Evolutionary conservation across 2,888 invertebrate genomes (phyloP), one percentile per base, ranked within the genome.

Genomic region (Spialia ferax): DNA sequence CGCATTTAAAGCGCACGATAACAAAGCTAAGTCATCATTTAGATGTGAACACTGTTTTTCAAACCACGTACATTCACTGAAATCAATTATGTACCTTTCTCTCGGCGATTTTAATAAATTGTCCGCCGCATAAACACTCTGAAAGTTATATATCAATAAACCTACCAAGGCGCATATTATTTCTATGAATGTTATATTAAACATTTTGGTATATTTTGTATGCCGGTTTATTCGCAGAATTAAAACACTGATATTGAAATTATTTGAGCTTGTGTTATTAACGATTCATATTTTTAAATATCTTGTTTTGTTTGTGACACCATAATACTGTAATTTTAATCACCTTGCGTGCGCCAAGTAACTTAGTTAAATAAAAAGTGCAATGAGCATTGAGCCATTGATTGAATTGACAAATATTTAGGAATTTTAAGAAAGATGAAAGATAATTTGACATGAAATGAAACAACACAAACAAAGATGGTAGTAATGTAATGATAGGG

Each of bases 21-120:
- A 71, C 57, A 89, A 75, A 15, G 85, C 86, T 45, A 93, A 83
- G 77, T 91, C 90, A 70, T 93, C 93, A 60, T 86, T 84, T 63
- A 88, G 77, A 72, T 88, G 85, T 29, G 88, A 89, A 77, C 93
- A 93, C 71, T 91, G 82, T 71, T 91, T 90, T 74, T 90, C 88
- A 75, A 89, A 83, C 72, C 84, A 77, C 68, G 82, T 79, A 78
- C 93, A 93, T 63, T 84, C 87, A 73, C 79, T 80, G 70, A 91
- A 76, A 74, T 92, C 90, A 61, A 87, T 77, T 64, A 74, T 78
- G 74, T 83, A 89, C 73, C 79, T 82, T 74, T 84, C 86, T 70
- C 81, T 83, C 23, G 80, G 78, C 26, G 82, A 75, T 71, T 86
- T 75, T 56, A 67, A 13, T 68, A 83, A 76, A 70, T 82, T 82